Base-by-base conservation (phyloP, 2,888 invertebrate species). In the Phyto melanocephala region DNA sequence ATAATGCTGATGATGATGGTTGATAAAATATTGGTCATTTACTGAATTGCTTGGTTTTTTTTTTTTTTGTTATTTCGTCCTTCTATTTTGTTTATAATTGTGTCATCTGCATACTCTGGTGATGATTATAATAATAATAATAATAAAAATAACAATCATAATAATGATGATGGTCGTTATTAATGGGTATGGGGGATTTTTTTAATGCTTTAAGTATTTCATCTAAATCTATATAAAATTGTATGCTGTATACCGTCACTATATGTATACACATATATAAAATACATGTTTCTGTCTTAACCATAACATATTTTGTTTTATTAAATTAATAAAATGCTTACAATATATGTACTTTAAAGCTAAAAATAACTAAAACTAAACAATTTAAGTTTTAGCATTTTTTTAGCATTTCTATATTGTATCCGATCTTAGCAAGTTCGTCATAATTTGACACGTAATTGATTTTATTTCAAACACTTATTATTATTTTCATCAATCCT, bases 101-200 rank as follows among this genome's bases (percentile, higher is more conserved):
- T 82, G 79, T 79, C 81, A 82, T 74, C 68, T 74, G 68, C 77
- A 72, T 62, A 50, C 37, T 22, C 15, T 62, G n/a, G 47, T 47
- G 45, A 33, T 50, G 52, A 35, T 58, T n/a, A 33, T 20, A 40
- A 40, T 45, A 50, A 33, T 50, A 52, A 42, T 52, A 20, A 33
- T 20, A 40, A 40, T 56, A 65, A 50, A 10, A 22, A 37, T 54
- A 4, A 20, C 52, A 15, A 42, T 68, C 5, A 54, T 56, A 2
- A 35, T 54, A 4, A 54, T 56, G 2, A 22, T 68, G 37, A 40
- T 68, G 17, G 45, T n/a, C 15, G 20, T 17, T 35, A 8, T 15
- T 42, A 24, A 10, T 62, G 33, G 28, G 45, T n/a, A n/a, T n/a
- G n/a, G n/a, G n/a, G n/a, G n/a, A n/a, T n/a, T n/a, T n/a, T n/a